phyloP scores from a whole-genome alignment of 1,140 invertebrate species.

The Grapholita molesta region DNA sequence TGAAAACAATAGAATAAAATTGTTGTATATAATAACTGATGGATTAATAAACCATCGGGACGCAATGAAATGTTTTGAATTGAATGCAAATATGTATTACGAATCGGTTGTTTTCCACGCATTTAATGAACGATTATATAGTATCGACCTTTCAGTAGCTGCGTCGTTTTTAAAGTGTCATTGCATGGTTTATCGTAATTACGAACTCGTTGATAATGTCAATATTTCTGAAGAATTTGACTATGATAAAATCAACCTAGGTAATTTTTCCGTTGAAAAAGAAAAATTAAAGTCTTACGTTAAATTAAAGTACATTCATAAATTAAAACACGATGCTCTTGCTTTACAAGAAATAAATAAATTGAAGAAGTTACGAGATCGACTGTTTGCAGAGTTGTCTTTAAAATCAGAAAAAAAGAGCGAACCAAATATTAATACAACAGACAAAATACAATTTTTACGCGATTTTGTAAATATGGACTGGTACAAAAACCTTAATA shows the following conservation, averaged over 20 bases:
- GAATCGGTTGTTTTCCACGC: conserved; percentile 36
- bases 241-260: conserved; percentile 29
- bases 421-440: conserved; percentile 27
- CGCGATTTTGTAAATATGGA: conserved; percentile 26
- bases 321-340: conserved; percentile 20
- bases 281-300: conserved; percentile 34
- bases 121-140: conserved; percentile 16
- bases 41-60: conserved; percentile 21
- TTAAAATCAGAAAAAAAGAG: too few species aligned
- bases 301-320: conserved; percentile 33
- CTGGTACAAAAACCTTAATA: conserved; percentile 32
- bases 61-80: conserved; percentile 20
- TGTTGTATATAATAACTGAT: conserved; percentile 40
- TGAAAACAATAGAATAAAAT: conserved; percentile 23
- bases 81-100: conserved; percentile 32
- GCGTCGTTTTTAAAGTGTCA: conserved; percentile 37
- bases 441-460: conserved; percentile 28
- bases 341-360: conserved; percentile 35
- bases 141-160: conserved; percentile 33
- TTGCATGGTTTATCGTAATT: conserved; percentile 31
- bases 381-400: conserved; percentile 28
- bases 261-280: conserved; percentile 32
- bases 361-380: conserved; percentile 29
- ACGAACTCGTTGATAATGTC: conserved; percentile 23
- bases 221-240: conserved; percentile 34